A percentile compares a stretch with the other conserved stretches of the same genome.
phyloP scores from a whole-genome alignment of 2,113 vertebrate species.

The Salminus brasiliensis region DNA sequence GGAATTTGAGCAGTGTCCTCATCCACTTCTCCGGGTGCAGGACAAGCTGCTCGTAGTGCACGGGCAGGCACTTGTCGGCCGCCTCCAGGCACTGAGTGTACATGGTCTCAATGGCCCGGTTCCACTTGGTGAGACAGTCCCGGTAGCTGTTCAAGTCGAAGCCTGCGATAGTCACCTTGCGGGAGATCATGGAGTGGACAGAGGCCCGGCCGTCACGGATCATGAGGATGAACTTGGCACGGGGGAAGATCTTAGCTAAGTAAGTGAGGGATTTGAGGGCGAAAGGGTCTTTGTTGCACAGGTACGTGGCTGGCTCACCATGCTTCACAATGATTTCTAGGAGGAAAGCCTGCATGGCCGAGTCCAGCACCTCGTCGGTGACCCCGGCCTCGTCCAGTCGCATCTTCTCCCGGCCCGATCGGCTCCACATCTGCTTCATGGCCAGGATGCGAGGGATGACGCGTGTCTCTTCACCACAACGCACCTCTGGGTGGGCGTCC shows the following conservation, averaged over 20 bases:
- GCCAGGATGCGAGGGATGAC: constrained; percentile 95
- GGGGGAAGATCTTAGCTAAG: constrained; percentile 92
- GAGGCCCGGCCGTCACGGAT: constrained; percentile 92
- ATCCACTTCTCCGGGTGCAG: constrained; percentile 95
- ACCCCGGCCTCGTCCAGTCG: constrained; percentile 94
- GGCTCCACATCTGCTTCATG: constrained; percentile 98
- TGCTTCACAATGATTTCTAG: constrained; percentile 97
- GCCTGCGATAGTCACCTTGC: constrained; percentile 95
- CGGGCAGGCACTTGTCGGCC: constrained; percentile 85
- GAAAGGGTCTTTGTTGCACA: constrained; percentile 98
- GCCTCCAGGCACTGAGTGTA: constrained; percentile 95
- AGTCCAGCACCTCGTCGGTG: constrained; percentile 93
- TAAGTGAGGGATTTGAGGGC: constrained; percentile 94
- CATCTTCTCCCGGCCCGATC: constrained; percentile 94
- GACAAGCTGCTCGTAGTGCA: constrained; percentile 94
- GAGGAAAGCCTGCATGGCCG: constrained; percentile 95
- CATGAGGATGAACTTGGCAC: constrained; percentile 95
- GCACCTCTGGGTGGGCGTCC: constrained; percentile 91
- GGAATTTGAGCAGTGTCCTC: constrained; percentile 91
- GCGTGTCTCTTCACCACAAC: constrained; percentile 93
- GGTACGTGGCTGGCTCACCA: constrained; percentile 89
- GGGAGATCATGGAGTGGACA: constrained; percentile 97
- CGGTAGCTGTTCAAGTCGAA: constrained; percentile 96
- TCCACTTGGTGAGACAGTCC: constrained; percentile 98
- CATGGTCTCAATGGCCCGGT: constrained; percentile 96